Percentiles rank a stretch among this genome's conserved stretches.
Conservation (phyloP, 2,888 invertebrate genomes). For the Oxystoma pomonae region DNA sequence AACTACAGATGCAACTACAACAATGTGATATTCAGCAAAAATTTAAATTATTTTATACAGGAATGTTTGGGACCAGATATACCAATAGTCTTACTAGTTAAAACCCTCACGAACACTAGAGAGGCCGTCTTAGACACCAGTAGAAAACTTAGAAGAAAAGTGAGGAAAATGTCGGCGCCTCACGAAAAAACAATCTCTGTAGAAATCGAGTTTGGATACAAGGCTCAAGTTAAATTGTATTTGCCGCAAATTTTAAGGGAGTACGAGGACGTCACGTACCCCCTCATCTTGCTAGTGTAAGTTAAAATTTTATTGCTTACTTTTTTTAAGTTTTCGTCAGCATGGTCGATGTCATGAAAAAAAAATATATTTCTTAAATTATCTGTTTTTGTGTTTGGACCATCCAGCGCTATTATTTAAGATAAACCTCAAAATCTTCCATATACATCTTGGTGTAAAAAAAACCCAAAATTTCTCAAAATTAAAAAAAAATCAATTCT, state of each 20-base stretch:
- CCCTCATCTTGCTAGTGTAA: conserved; percentile 81
- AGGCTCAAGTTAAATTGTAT: conserved; percentile 71
- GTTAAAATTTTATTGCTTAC: no score
- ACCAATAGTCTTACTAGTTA: conserved; percentile 63
- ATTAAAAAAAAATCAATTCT: no score
- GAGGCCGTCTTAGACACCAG: conserved; percentile 67
- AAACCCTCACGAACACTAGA: conserved; percentile 56
- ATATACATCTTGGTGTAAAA: no score
- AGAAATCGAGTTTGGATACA: conserved; percentile 62
- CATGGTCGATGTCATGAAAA: no score
- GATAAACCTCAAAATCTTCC: no score
- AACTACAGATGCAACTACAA: conserved; percentile 54
- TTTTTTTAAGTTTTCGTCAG: no score
- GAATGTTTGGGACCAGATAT: conserved; percentile 79
- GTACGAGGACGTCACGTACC: conserved; percentile 76
- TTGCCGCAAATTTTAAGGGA: conserved; percentile 81
- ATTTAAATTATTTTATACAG: conserved; percentile 26
- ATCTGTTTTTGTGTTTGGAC: no score
- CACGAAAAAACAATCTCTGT: conserved; percentile 65
- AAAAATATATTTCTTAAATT: no score
- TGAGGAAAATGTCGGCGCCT: conserved; percentile 68
- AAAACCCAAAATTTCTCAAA: no score
- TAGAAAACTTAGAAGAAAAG: conserved; percentile 56
- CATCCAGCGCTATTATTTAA: no score
- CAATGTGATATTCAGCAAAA: conserved; percentile 60